Evolutionary conservation across 1,140 invertebrate genomes (phyloP).

Genomic region (Drosophila athabasca): DNA sequence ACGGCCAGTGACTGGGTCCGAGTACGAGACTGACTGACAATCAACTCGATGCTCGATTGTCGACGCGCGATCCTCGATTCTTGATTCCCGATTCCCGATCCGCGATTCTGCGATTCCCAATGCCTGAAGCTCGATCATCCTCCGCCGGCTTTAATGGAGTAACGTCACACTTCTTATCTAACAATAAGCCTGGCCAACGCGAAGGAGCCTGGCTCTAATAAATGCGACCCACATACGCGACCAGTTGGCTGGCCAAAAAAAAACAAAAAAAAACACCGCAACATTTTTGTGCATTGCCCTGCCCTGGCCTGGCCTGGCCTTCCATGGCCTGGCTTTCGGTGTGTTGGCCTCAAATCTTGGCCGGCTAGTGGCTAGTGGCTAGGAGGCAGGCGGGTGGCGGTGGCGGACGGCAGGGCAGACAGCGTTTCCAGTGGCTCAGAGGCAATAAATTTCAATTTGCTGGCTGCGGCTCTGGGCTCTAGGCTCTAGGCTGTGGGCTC

Average conservation of each 20-base stretch:
- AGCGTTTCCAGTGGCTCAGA: conserved; percentile 76
- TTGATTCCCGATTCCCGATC: conserved; percentile 19
- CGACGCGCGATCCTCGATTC: conserved; percentile 40
- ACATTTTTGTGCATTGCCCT: conserved; percentile 54
- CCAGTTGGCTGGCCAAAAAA: conserved; percentile 71
- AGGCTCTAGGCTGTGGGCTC: not conserved
- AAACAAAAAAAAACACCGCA: conserved; percentile 42
- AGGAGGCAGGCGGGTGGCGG: not conserved
- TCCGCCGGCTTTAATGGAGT: conserved; percentile 66
- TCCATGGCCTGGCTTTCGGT: conserved; percentile 10
- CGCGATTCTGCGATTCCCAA: conserved; percentile 19
- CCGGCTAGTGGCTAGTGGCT: conserved; percentile 11
- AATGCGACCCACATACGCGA: conserved; percentile 78
- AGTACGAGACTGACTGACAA: conserved; percentile 67
- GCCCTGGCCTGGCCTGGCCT: conserved; percentile 35
- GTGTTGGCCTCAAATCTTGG: conserved; percentile 39
- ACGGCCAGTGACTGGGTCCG: conserved; percentile 60
- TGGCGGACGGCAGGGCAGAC: conserved; percentile 33
- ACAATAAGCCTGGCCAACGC: conserved; percentile 41
- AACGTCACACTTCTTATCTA: conserved; percentile 72
- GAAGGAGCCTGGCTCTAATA: conserved; percentile 52
- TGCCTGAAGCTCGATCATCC: conserved; percentile 44
- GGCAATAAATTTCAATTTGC: conserved; percentile 82
- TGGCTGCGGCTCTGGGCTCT: conserved; percentile 41
- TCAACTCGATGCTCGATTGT: conserved; percentile 54